Base-by-base conservation (phyloP, 2,797 vertebrate genomes). In the Lepidocolaptes lacrymiger region DNA sequence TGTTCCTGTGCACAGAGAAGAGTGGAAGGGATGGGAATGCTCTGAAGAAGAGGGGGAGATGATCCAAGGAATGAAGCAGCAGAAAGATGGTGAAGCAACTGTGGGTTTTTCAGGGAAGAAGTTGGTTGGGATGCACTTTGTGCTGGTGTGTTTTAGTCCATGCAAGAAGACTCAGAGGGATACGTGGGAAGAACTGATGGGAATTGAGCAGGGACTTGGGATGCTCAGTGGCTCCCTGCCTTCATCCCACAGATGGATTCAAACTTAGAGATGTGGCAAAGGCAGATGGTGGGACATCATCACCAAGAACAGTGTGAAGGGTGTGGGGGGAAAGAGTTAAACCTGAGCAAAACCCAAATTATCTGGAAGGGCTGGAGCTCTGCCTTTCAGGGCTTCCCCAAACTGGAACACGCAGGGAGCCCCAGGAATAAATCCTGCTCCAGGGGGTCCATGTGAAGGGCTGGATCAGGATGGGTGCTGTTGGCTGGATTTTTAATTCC, bases 71-170 rank as follows among this genome's bases (percentile, higher is more conserved):
- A 27, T 52, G 3, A 20, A 43, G 34, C 51, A 56, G 79, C 14
- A 64, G 67, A 63, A 68, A 34, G 46, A 4, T 61, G 63, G 30
- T 63, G 34, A 19, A 41, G 66, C 10, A 49, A 5, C 7, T 30
- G 39, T 67, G 77, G 14, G 13, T 39, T 77, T 37, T 48, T n/a
- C 14, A n/a, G 36, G 56, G 12, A 17, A 36, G 37, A 5, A 27
- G 26, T 4, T 24, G 48, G 26, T 72, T 12, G 12, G 43, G 48
- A 21, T 56, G 58, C 26, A 14, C 0, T 0, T 26, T 63, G 41
- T 27, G 30, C 26, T 79, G 73, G 41, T 61, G 23, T 24, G 5
- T 66, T 82, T 88, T n/a, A 58, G 15, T 76, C 75, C 14, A 0
- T 22, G 30, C 12, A 6, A 39, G 37, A 30, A 32, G 67, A 12